Evolutionary conservation across 2,797 vertebrate genomes (phyloP), one percentile per base, ranked within the genome.

Genomic region (Xerus rutilus): DNA sequence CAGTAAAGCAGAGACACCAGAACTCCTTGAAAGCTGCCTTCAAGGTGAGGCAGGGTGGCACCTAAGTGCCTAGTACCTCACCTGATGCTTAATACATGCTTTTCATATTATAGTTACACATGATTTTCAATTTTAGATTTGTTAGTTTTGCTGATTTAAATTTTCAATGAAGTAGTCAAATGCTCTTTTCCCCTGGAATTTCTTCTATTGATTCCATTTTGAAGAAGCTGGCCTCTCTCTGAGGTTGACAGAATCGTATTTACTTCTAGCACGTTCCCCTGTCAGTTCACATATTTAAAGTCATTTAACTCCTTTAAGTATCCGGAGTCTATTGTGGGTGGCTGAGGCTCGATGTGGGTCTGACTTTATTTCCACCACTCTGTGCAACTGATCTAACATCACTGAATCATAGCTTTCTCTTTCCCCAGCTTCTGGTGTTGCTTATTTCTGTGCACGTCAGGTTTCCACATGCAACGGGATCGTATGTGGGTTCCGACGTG

Each of bases 181-280:
- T 49, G 54, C 15, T 69, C 70, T 70, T 89, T 93, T n/a, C 45
- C 39, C 39, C 7, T 13, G 52, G 72, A 84, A 84, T 59, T 25
- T 88, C 92, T 78, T 82, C 84, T 30, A 57, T 52, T 39, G 76
- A 95, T 70, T 95, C 76, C 76, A 67, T 70, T 91, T 76, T 70
- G 64, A 77, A 97, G 95, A 89, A 74, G 78, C 57, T 65, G 52
- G 54, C 64, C 49, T 88, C 87, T 82, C 81, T 95, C 82, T 47
- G 87, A 87, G 59, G 57, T 20, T 39, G 90, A 81, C 52, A 78
- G 82, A 94, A 87, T 85, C 87, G 93, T 65, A 59, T 74, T 82
- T 93, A 91, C 94, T 91, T 97, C 95, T 86, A 91, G 57, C 13
- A 14, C 25, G 20, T 59, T 92, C 30, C 64, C 88, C 87, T 95